A percentile compares a stretch with the other conserved stretches of the same genome.
Conservation (phyloP, 2,113 vertebrate genomes). For the Pungitius pungitius region DNA sequence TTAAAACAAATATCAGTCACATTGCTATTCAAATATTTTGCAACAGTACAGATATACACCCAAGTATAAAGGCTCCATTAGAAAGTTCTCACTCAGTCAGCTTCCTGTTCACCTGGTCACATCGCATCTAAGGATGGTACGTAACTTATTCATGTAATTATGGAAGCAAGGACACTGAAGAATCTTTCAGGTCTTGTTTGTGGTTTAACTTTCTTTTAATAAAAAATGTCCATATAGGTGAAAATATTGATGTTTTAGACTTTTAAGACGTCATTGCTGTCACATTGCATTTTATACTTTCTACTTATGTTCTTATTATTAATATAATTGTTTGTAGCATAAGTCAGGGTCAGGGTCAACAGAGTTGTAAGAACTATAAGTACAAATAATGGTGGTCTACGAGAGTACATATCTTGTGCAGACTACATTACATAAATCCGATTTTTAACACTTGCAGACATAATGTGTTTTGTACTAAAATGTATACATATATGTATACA, state of each 20-base stretch:
- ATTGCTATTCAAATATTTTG: slow-evolving; percentile 5
- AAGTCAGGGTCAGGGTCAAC: too few relatives aligned
- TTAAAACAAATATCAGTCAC: slow-evolving; percentile 44
- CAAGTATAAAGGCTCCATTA: slow-evolving; percentile 21
- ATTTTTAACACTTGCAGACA: background rate
- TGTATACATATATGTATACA: background rate
- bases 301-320: background rate
- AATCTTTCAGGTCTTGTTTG: background rate
- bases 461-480: background rate
- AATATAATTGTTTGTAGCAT: background rate
- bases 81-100: background rate
- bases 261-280: background rate
- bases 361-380: too few relatives aligned
- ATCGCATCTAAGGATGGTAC: slow-evolving; percentile 49
- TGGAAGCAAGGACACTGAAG: background rate
- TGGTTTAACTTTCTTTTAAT: background rate
- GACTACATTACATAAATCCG: background rate
- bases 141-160: slow-evolving; percentile 18
- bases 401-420: background rate
- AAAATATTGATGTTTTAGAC: background rate
- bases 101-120: background rate
- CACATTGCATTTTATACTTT: background rate
- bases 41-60: background rate
- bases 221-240: background rate
- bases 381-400: background rate